These are phyloP conservation scores for Pseudopodoces humilis DNA, from an alignment of 2,113 vertebrate species.

Conservation along the genomic window DNA sequence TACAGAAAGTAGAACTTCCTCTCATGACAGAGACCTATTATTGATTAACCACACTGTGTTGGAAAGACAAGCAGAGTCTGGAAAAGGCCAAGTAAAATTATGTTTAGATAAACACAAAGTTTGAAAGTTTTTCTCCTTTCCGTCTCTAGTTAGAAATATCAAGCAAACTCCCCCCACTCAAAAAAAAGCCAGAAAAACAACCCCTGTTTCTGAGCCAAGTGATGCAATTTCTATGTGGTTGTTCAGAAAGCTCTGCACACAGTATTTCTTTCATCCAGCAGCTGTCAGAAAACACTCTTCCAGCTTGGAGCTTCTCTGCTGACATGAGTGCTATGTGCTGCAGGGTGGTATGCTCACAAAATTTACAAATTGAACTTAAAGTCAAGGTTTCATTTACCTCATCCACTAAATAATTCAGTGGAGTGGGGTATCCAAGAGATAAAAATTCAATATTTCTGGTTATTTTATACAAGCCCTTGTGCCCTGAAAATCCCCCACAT, in stretches of 20 bases:
- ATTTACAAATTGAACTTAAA: background rate
- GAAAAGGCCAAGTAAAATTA: background rate
- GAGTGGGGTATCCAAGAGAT: background rate
- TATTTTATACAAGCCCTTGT: background rate
- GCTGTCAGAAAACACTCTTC: background rate
- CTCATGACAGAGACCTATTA: background rate
- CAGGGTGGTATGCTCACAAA: background rate
- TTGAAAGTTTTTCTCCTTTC: background rate
- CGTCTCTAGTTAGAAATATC: background rate
- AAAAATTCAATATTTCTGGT: background rate
- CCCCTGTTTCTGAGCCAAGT: background rate
- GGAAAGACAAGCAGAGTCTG: background rate
- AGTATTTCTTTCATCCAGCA: background rate
- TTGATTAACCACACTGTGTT: background rate
- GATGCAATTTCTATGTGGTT: background rate
- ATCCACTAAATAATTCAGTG: background rate
- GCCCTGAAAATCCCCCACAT: background rate
- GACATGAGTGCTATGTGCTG: background rate
- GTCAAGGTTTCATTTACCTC: background rate
- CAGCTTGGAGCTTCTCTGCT: background rate
- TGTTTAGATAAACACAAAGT: background rate
- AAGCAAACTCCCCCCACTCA: too few relatives aligned
- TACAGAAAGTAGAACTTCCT: background rate
- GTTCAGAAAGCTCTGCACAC: background rate
- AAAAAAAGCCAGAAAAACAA: background rate